phyloP scores from a whole-genome alignment of 2,113 vertebrate genomes.

The Cyanocitta stelleri region DNA sequence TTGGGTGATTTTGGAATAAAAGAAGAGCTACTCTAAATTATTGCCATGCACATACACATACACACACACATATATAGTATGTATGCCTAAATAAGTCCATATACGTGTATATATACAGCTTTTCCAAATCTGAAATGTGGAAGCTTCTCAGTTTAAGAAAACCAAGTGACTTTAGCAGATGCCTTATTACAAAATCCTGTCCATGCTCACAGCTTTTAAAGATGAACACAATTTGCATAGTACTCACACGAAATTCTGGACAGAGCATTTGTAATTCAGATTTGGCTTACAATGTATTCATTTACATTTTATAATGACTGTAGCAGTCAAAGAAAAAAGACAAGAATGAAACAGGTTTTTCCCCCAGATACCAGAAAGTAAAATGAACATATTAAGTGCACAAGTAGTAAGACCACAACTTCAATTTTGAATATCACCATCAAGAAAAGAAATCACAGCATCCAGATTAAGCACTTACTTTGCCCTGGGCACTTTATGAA shows the following conservation, averaged over 20 bases:
- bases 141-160: background rate
- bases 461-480: constrained; percentile 24
- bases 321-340: constrained; percentile 12
- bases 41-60: background rate
- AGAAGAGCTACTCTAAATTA: background rate
- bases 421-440: constrained; percentile 14
- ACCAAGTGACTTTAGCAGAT: background rate
- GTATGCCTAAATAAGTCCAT: too few species aligned
- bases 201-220: constrained; percentile 9
- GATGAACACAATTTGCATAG: constrained; percentile 38
- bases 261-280: constrained; percentile 56
- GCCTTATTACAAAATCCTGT: background rate
- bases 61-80: too few species aligned
- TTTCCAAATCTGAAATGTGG: background rate
- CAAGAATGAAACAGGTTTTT: background rate
- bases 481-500: background rate
- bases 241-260: constrained; percentile 8
- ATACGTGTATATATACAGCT: background rate
- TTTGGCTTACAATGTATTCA: constrained; percentile 39
- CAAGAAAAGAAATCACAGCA: constrained; percentile 25
- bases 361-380: background rate
- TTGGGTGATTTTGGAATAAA: background rate
- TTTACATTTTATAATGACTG: constrained; percentile 66
- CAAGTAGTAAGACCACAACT: background rate
- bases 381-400: background rate